Conservation (phyloP, 2,113 vertebrate genomes). For the Sus scrofa region DNA sequence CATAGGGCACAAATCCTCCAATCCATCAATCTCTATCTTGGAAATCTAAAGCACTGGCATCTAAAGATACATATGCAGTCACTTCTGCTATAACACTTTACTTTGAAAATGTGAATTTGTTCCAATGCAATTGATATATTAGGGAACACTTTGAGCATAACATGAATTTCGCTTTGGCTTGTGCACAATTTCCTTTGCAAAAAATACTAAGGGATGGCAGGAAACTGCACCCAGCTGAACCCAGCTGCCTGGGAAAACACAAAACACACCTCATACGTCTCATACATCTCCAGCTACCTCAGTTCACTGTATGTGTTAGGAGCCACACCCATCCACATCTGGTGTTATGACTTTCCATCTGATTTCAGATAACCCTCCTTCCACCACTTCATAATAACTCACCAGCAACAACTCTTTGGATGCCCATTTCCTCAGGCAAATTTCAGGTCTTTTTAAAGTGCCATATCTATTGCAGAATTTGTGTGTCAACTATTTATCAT, state of each 20-base stretch:
- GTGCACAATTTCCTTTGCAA: constrained; percentile 47
- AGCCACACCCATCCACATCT: neutral
- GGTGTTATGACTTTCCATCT: neutral
- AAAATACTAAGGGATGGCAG: constrained; percentile 1
- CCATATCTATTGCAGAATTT: neutral
- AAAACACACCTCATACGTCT: neutral
- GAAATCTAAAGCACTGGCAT: neutral
- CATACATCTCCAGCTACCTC: neutral
- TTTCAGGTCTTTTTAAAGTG: constrained; percentile 12
- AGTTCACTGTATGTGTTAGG: neutral
- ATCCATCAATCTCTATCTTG: neutral
- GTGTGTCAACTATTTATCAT: neutral
- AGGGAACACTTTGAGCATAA: constrained; percentile 22
- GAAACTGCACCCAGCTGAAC: constrained; percentile 41
- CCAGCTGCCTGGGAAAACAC: constrained; percentile 46
- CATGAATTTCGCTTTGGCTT: constrained; percentile 34
- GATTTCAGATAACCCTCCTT: neutral
- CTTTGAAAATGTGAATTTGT: constrained; percentile 45
- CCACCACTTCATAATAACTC: neutral
- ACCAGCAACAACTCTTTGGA: neutral
- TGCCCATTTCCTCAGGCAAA: neutral
- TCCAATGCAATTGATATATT: constrained; percentile 8
- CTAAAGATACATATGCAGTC: neutral
- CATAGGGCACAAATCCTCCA: neutral
- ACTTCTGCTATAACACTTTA: constrained; percentile 28